Base-by-base conservation (phyloP, 2,797 vertebrate species). In the Megalops cyprinoides region DNA sequence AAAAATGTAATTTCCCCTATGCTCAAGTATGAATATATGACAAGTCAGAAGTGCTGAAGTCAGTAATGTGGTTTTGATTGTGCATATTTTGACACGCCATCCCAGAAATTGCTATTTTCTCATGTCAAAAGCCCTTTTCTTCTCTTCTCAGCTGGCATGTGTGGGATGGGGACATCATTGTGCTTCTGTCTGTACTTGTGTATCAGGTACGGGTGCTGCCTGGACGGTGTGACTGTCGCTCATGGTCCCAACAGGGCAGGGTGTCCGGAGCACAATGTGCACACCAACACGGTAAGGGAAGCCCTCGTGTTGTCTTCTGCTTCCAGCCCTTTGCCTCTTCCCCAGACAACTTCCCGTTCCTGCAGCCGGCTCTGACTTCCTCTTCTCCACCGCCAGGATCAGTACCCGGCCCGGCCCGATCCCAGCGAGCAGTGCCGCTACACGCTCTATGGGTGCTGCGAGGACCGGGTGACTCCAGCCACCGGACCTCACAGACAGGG, bases 371-470 rank as follows among this genome's bases (percentile, higher is more conserved):
- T 23, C 53, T 23, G 1, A 8, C 23, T 56, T 56, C 56, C 58
- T 20, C 10, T 14, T 39, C 55, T 31, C 48, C 51, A 3, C 12
- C 73, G 46, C 92, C 91, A 88, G 90, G 93, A 88, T 28, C 60
- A 82, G 25, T 51, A 23, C 60, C 74, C 46, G 6, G 20, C 51
- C 23, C 80, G 48, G 20, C 81, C 85, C 83, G 90, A 91, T 5
- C 94, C 94, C 23, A 90, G 88, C 0, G 84, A 83, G 0, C 90
- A 94, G 84, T 99, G 98, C 83, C 92, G 94, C 0, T 62, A 78
- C 79, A 96, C 97, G 74, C 23, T 80, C 51, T 98, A 94, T 0
- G 98, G 98, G 65, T 99, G 98, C 90, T 99, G 98, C 78, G 97
- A 93, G 79, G 97, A 99, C 91, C 93, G 94, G 0, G 42, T 92